Percentiles rank a stretch among this genome's conserved stretches.
Conservation (phyloP, 2,888 invertebrate genomes). For the Zele albiditarsus region DNA sequence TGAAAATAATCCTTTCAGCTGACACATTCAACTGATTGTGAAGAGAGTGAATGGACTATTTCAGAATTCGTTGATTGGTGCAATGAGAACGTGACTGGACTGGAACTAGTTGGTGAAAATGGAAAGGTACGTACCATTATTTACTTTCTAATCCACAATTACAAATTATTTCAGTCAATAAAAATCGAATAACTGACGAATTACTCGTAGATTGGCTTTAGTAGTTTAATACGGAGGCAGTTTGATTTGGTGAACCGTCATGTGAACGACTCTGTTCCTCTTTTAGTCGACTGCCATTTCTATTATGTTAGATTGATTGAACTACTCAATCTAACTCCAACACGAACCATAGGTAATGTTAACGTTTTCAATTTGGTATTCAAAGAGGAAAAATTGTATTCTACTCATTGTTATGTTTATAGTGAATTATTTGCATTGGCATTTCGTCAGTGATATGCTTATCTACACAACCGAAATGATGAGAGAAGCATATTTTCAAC, state of each 20-base stretch:
- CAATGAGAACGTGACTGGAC: constrained; percentile 27
- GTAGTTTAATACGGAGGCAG: constrained; percentile 21
- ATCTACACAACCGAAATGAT: constrained; percentile 43
- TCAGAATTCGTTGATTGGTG: constrained; percentile 36
- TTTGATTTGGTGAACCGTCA: constrained; percentile 30
- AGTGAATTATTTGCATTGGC: constrained; percentile 55
- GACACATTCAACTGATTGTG: background rate
- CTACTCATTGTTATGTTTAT: background rate
- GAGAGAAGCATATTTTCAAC: constrained; percentile 34
- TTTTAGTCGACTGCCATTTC: background rate
- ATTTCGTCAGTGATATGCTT: constrained; percentile 47
- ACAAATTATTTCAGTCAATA: background rate
- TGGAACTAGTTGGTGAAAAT: constrained; percentile 13
- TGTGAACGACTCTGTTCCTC: background rate
- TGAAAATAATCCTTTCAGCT: background rate
- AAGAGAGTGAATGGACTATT: background rate
- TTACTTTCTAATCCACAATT: background rate
- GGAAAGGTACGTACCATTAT: constrained; percentile 13
- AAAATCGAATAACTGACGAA: background rate
- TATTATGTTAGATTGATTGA: constrained; percentile 31
- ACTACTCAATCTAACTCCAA: constrained; percentile 43
- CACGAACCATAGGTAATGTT: constrained; percentile 48
- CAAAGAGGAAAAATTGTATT: background rate
- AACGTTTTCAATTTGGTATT: background rate
- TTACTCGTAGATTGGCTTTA: constrained; percentile 36